Conservation (phyloP, 2,113 vertebrate genomes). For the Strigops habroptila region DNA sequence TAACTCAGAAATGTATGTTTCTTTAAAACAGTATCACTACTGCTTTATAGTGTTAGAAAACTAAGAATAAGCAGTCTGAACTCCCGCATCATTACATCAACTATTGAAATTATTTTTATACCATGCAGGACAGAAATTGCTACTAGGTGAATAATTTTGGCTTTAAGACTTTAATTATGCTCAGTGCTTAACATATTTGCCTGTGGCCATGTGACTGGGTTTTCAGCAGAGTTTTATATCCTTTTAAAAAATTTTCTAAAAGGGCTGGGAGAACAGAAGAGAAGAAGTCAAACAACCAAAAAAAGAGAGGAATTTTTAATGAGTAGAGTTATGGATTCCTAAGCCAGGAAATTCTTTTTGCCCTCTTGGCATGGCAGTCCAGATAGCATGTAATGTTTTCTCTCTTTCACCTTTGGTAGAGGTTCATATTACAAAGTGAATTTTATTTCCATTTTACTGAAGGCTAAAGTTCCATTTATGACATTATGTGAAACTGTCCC, state of each 20-base stretch:
- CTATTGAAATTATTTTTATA: neutral
- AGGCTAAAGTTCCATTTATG: neutral
- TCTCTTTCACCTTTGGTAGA: slow-evolving; percentile 23
- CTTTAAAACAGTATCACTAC: neutral
- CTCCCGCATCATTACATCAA: neutral
- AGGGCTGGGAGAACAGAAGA: neutral
- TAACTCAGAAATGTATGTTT: neutral
- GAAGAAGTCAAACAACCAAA: neutral
- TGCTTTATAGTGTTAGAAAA: neutral
- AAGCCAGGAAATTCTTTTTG: slow-evolving; percentile 37
- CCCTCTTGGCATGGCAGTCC: neutral
- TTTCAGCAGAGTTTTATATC: neutral
- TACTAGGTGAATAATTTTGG: neutral
- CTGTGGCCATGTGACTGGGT: neutral
- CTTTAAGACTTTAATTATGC: neutral
- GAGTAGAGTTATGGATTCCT: neutral
- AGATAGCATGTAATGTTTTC: slow-evolving; percentile 29
- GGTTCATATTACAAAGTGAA: slow-evolving; percentile 20
- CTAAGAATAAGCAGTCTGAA: neutral
- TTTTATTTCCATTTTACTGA: slow-evolving; percentile 28
- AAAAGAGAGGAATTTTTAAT: neutral
- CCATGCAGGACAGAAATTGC: neutral
- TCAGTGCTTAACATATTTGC: neutral
- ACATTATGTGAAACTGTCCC: slow-evolving; percentile 27
- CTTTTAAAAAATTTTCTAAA: neutral